Evolutionary conservation across 2,888 invertebrate species (phyloP).

Genomic region (Hypsopygia costalis): DNA sequence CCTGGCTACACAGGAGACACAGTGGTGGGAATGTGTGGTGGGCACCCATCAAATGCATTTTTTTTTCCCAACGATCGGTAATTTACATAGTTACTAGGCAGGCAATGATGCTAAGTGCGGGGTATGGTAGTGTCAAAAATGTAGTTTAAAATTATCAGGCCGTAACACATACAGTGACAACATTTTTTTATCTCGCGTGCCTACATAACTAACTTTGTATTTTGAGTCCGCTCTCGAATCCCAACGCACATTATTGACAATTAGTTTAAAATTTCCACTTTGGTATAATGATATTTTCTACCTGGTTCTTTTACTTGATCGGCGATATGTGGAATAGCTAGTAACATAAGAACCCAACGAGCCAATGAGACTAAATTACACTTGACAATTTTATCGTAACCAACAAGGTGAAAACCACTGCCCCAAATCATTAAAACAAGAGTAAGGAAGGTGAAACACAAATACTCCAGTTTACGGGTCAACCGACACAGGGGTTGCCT

Average conservation of each 20-base stretch:
- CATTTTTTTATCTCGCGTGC: background rate
- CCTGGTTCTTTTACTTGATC: no score
- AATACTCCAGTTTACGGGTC: slow-evolving; percentile 70
- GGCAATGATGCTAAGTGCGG: background rate
- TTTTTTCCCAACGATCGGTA: no score
- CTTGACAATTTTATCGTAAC: slow-evolving; percentile 8
- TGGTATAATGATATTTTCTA: no score
- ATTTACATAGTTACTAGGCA: background rate
- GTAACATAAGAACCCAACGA: background rate
- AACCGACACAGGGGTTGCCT: slow-evolving; percentile 49
- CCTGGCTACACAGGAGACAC: no score
- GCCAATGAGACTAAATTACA: background rate
- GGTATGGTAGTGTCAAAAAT: background rate
- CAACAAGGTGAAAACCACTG: slow-evolving; percentile 32
- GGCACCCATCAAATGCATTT: no score
- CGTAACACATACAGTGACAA: background rate
- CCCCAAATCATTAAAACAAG: slow-evolving; percentile 54
- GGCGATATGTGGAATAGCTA: background rate
- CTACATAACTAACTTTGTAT: no score
- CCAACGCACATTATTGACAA: no score
- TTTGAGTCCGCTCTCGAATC: no score
- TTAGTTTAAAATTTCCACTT: no score
- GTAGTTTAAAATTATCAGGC: background rate
- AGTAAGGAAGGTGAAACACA: slow-evolving; percentile 56
- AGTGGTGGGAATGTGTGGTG: no score